Conservation (phyloP, 2,888 invertebrate species). For the Gastrophysa polygoni region DNA sequence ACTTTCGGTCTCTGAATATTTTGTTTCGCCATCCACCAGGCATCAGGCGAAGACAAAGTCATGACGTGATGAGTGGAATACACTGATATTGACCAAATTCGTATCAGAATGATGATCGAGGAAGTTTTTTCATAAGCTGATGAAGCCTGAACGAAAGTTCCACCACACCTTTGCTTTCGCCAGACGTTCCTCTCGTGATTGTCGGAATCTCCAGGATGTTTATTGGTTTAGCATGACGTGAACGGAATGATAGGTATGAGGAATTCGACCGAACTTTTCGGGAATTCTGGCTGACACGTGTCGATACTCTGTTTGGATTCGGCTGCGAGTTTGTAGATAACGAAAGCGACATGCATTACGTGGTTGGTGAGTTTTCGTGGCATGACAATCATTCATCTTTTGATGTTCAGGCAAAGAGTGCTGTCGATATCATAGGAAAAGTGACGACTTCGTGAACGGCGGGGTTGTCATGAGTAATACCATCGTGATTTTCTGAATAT, state of each 20-base stretch:
- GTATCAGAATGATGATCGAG: too few relatives aligned
- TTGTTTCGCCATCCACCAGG: too few relatives aligned
- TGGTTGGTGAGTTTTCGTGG: neutral
- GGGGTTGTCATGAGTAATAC: too few relatives aligned
- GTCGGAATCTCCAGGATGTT: neutral
- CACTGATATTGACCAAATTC: too few relatives aligned
- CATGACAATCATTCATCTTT: neutral
- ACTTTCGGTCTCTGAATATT: too few relatives aligned
- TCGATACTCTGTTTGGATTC: neutral
- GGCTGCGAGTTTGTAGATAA: neutral
- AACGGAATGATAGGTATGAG: neutral
- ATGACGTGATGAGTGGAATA: too few relatives aligned
- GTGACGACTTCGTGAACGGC: too few relatives aligned
- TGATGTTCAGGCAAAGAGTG: neutral
- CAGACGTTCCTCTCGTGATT: neutral
- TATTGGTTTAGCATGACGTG: neutral
- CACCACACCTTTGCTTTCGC: neutral
- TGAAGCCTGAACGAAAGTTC: neutral
- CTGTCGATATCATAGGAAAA: too few relatives aligned
- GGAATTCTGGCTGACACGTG: neutral
- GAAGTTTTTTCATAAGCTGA: too few relatives aligned
- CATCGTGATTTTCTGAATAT: too few relatives aligned
- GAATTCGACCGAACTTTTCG: neutral
- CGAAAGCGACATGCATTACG: neutral
- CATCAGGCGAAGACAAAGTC: too few relatives aligned